Evolutionary conservation across 1,140 invertebrate genomes (phyloP).

Genomic region (Drosophila lacertosa): DNA sequence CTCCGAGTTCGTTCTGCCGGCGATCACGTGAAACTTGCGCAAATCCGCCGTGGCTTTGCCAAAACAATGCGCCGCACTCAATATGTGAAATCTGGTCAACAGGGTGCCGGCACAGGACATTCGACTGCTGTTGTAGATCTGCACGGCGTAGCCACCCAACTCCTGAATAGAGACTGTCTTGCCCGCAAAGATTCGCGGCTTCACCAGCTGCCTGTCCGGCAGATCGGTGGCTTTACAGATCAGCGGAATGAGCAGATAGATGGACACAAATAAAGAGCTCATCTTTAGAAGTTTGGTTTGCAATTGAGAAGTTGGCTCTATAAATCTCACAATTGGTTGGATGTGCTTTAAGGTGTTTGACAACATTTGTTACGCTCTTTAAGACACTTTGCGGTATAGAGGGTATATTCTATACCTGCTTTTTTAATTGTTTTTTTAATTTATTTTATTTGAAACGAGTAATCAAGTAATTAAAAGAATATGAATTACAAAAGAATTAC

Average conservation of each 20-base stretch:
- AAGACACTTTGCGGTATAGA: too few relatives aligned
- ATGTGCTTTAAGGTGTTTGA: neutral
- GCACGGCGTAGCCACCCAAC: slow-evolving; percentile 41
- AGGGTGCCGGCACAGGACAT: slow-evolving; percentile 42
- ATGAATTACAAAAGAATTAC: too few relatives aligned
- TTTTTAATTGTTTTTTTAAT: too few relatives aligned
- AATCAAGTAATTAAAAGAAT: too few relatives aligned
- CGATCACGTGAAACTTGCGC: slow-evolving; percentile 10
- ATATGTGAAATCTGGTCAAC: slow-evolving; percentile 20
- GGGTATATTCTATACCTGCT: too few relatives aligned
- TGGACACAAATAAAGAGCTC: neutral
- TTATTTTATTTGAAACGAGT: too few relatives aligned
- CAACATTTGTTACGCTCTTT: too few relatives aligned
- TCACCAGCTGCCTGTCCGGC: neutral
- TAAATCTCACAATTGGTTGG: neutral
- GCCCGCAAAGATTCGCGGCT: slow-evolving; percentile 36
- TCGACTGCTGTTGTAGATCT: slow-evolving; percentile 8
- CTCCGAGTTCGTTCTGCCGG: slow-evolving; percentile 1
- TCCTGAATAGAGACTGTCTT: neutral
- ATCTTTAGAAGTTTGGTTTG: neutral
- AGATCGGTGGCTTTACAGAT: neutral
- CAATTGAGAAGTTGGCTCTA: neutral
- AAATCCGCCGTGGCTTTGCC: neutral
- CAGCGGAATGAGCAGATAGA: neutral
- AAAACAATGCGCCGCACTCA: slow-evolving; percentile 49